Base-by-base conservation (phyloP, 1,140 invertebrate species). In the Neuroterus valhalla region DNA sequence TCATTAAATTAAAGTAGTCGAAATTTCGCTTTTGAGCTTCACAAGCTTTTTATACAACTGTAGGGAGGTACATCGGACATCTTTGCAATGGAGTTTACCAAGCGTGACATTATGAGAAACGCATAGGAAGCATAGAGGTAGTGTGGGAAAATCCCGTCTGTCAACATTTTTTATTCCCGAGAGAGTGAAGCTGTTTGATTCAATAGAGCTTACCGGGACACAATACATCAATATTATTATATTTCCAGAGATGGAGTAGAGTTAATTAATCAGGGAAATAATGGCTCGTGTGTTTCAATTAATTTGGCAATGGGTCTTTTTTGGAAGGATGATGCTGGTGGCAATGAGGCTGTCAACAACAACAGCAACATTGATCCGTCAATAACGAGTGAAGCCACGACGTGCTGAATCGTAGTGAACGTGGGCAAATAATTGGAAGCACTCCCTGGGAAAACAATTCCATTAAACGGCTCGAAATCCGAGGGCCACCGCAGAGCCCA, bases 401-500 rank as follows among this genome's bases (percentile, higher is more conserved):
- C 19, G 42, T 43, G 45, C 70, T 66, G 10, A 50, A 71, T 71
- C 19, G 72, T 19, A 62, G 71, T 44, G 72, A 69, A 66, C 44
- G 74, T 38, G 21, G 43, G 43, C 71, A 74, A 62, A 76, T 77
- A 77, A 79, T 76, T 78, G 78, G 66, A 66, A 48, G 31, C 70
- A 46, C 71, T 75, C 66, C 68, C 48, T 62, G 26, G 42, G 72
- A 62, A 62, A 76, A 74, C 68, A 72, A 70, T 76, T 71, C 66
- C 72, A 81, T 75, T 74, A 38, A 78, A 70, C 69, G 38, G 66
- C 38, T 69, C 46, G 50, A 44, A 72, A 46, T 62, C 52, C 66
- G 45, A 48, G 42, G 48, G 71, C 26, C 5, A 66, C 26, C 42
- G 14, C 46, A 23, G 46, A 62, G 55, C 23, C 55, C 15, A 42